A percentile compares a stretch with the other conserved stretches of the same genome.
Conservation (phyloP, 2,113 vertebrate genomes). For the Pitta sordida region DNA sequence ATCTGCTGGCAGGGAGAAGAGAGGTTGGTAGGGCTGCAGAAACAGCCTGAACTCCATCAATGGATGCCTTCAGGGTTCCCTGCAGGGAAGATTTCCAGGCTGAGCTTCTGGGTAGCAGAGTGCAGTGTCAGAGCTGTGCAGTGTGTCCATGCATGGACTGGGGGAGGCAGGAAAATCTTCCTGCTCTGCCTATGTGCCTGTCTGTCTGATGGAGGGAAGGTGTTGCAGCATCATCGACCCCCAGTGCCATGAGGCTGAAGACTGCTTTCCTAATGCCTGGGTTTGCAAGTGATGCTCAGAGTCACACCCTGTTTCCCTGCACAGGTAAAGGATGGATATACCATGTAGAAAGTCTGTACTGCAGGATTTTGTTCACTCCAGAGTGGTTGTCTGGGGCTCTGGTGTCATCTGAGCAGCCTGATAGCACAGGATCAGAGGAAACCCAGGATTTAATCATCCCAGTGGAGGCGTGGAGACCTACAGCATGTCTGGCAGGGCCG, state of each 20-base stretch:
- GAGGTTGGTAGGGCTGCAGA: not conserved
- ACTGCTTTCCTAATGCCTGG: not conserved
- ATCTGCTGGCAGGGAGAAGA: not conserved
- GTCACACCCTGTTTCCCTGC: not conserved
- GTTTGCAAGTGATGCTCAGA: not conserved
- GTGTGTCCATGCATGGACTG: accelerated
- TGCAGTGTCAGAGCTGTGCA: not conserved
- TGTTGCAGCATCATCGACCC: not conserved
- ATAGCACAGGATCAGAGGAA: not conserved
- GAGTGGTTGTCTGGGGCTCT: not conserved
- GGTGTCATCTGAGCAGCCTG: not conserved
- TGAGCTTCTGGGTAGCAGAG: not conserved
- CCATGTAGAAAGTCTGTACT: not conserved
- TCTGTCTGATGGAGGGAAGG: not conserved
- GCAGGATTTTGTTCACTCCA: not conserved
- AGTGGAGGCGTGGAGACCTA: not conserved
- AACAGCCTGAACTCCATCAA: not conserved
- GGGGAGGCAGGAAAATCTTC: not conserved
- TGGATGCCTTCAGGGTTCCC: not conserved
- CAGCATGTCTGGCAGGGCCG: not conserved
- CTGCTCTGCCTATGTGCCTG: not conserved
- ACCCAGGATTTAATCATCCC: not conserved
- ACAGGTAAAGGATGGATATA: not conserved
- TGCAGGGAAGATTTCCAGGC: not conserved
- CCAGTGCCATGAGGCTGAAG: not conserved